phyloP scores from a whole-genome alignment of 2,113 vertebrate genomes.

The Eublepharis macularius region DNA sequence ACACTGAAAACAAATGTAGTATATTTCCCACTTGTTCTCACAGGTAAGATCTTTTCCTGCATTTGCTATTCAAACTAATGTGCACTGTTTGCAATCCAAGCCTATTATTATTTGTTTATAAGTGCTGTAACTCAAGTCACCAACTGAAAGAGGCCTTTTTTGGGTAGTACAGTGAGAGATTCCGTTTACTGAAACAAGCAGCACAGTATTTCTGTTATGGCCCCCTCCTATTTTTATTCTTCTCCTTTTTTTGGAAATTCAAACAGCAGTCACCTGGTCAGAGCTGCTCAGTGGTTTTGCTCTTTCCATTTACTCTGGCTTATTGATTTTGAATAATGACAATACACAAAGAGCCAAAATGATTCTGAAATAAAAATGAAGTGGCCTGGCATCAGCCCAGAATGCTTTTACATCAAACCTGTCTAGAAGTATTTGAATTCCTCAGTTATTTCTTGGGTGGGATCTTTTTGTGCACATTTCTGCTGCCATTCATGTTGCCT shows the following conservation, averaged over 20 bases:
- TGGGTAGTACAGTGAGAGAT: slow-evolving; percentile 5
- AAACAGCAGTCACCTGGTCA: background rate
- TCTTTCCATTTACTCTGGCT: slow-evolving; percentile 22
- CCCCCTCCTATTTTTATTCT: slow-evolving; percentile 12
- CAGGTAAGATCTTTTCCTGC: too few relatives aligned
- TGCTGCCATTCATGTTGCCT: background rate
- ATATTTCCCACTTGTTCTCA: background rate
- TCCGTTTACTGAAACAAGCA: background rate
- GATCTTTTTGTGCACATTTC: background rate
- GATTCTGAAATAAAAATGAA: slow-evolving; percentile 23
- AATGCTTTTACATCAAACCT: background rate
- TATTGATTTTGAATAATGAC: slow-evolving; percentile 25
- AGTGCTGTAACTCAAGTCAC: background rate
- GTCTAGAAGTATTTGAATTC: background rate
- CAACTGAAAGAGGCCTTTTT: background rate
- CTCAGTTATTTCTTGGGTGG: background rate
- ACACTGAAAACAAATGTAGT: background rate
- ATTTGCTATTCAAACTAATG: background rate
- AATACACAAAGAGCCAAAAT: slow-evolving; percentile 3
- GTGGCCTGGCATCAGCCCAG: background rate
- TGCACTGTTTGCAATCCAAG: background rate
- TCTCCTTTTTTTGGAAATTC: slow-evolving; percentile 28
- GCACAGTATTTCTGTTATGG: background rate
- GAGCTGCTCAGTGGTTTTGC: background rate
- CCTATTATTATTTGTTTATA: background rate